Percentiles rank a stretch among this genome's conserved stretches.
Conservation (phyloP, 2,113 vertebrate genomes). For the Aramus guarauna region DNA sequence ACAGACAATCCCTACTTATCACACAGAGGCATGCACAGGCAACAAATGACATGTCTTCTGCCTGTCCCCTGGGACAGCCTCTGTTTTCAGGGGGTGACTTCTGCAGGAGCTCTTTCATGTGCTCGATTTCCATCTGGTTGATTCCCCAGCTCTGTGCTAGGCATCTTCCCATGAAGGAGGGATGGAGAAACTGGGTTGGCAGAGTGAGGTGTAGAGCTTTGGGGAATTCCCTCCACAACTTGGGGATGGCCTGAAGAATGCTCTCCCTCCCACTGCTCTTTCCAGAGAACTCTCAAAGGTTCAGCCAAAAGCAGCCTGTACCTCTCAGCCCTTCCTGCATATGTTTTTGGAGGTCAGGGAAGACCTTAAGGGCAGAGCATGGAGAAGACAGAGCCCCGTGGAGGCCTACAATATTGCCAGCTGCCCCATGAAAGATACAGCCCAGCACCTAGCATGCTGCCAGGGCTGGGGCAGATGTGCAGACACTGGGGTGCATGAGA, state of each 20-base stretch:
- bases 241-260: not conserved
- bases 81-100: not conserved
- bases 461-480: not conserved
- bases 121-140: not conserved
- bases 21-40: not conserved
- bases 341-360: not conserved
- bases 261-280: not conserved
- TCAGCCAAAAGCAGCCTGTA: not conserved
- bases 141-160: not conserved
- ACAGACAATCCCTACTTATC: not conserved
- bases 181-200: not conserved
- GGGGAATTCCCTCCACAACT: not conserved
- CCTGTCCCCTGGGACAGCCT: not conserved
- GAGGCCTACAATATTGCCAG: not conserved
- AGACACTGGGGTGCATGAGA: too few relatives aligned
- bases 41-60: not conserved
- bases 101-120: not conserved
- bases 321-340: not conserved
- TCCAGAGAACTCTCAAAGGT: not conserved
- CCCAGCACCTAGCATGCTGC: not conserved
- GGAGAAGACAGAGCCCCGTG: accelerated
- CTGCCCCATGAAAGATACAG: not conserved
- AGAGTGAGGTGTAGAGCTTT: not conserved
- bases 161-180: not conserved
- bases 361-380: not conserved